Base-by-base conservation (phyloP, 2,113 vertebrate genomes). In the Gambusia affinis region DNA sequence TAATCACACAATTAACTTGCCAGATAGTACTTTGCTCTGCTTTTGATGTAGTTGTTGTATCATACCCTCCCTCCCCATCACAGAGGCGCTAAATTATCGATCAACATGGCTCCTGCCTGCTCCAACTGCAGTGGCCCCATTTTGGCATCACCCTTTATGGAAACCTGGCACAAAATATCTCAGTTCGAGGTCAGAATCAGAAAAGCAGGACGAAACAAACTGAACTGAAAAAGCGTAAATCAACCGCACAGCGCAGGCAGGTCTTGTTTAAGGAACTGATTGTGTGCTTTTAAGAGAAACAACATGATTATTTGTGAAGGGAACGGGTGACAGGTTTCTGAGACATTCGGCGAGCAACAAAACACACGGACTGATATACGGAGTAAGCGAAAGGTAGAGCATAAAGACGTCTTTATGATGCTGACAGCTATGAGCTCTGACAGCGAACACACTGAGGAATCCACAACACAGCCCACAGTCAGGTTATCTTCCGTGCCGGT, bases 341-440 rank as follows among this genome's bases (percentile, higher is more conserved):
- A 24, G 22, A 54, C 51, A 54, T 7, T 54, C 2, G 2, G 19
- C 8, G 3, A 29, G 4, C 14, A 29, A 62, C 6, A 29, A 28
- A 30, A 62, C 60, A 62, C 14, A 19, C 44, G 15, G 15, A 47
- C 14, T 29, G 27, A 29, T 7, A 29, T 1, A 62, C 14, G 28
- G 17, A 31, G 35, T 47, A 27, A 47, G 60, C 39, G 33, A 29
- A 66, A 61, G 67, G 44, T 15, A 15, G 73, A n/a, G 24, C 47
- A 31, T 69, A 60, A 39, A 42, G 51, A 35, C 27, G 24, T 19
- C 57, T 72, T 47, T 17, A 39, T 35, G 64, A 22, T 39, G 63
- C 80, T 35, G 85, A 84, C 88, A 86, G 86, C 67, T 81, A 82
- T 81, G 77, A 73, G 75, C 80, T 68, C 42, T 37, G 76, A 80